Conservation (phyloP, 1,140 invertebrate species). For the Drosophila jambulina region DNA sequence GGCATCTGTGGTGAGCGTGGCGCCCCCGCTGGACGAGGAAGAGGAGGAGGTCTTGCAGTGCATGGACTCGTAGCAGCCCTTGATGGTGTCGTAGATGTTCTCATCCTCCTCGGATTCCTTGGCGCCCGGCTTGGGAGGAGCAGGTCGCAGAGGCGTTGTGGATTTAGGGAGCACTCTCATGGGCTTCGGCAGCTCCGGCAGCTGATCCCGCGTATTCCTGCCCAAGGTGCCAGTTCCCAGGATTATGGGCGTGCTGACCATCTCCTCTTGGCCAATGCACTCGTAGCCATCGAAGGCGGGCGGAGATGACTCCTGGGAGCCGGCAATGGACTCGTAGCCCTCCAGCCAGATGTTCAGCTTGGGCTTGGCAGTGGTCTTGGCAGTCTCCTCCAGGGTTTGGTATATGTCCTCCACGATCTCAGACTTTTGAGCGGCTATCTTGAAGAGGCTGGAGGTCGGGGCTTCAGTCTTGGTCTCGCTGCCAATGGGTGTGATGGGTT, state of each 20-base stretch:
- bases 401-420: constrained; percentile 70
- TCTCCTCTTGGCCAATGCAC: constrained; percentile 55
- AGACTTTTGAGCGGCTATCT: constrained; percentile 35
- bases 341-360: constrained; percentile 60
- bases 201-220: constrained; percentile 74
- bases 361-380: constrained; percentile 6
- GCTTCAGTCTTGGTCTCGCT: constrained; percentile 65
- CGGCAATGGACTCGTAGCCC: constrained; percentile 79
- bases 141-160: constrained; percentile 44
- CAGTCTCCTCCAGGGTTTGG: constrained; percentile 70
- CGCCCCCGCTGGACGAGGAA: constrained; percentile 22
- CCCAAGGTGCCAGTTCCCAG: constrained; percentile 43
- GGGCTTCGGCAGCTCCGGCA: constrained; percentile 76
- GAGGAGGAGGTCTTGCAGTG: constrained; percentile 36
- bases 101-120: constrained; percentile 81
- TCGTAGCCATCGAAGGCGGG: constrained; percentile 70
- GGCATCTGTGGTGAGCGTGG: constrained; percentile 43
- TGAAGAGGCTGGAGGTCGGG: constrained; percentile 60
- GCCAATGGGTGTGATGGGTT: constrained; percentile 65
- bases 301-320: constrained; percentile 49
- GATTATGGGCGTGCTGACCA: constrained; percentile 24
- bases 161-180: constrained; percentile 73
- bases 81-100: constrained; percentile 88
- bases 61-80: constrained; percentile 85
- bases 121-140: constrained; percentile 56